A percentile compares a stretch with the other conserved stretches of the same genome.
These are phyloP conservation scores for Andrena hattorfiana DNA, from an alignment of 2,888 invertebrate genomes.

Conservation along the genomic window DNA sequence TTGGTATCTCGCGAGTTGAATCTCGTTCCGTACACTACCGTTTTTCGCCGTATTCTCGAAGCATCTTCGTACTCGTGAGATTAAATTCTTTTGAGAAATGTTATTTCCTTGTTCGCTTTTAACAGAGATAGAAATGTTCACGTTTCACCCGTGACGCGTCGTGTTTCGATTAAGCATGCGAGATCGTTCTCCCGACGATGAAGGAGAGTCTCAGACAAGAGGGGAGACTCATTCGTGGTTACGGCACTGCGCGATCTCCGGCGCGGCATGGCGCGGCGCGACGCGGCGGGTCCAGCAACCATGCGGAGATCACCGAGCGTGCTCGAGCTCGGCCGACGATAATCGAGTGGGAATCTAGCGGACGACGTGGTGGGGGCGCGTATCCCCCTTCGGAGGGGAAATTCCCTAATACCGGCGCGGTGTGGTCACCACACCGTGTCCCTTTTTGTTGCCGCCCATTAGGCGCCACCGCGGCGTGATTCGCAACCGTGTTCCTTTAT, in stretches of 20 bases:
- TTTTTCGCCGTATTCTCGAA: neutral
- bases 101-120: neutral
- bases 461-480: constrained; percentile 84
- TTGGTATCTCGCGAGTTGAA: constrained; percentile 61
- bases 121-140: constrained; percentile 11
- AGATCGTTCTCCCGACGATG: constrained; percentile 11
- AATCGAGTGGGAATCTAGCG: constrained; percentile 55
- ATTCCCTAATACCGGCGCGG: constrained; percentile 55
- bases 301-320: constrained; percentile 76
- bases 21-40: constrained; percentile 44
- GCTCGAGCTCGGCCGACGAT: constrained; percentile 55
- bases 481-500: constrained; percentile 84
- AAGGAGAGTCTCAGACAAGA: neutral
- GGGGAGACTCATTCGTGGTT: constrained; percentile 4
- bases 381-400: constrained; percentile 55
- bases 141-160: constrained; percentile 8
- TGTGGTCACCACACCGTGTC: constrained; percentile 67
- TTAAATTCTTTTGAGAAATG: neutral
- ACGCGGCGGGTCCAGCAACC: constrained; percentile 74
- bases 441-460: constrained; percentile 84
- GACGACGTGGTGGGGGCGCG: constrained; percentile 40
- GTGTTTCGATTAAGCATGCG: neutral
- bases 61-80: neutral
- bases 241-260: constrained; percentile 77
- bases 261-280: constrained; percentile 40